Conservation (phyloP, 2,797 vertebrate genomes). For the Lates japonicus region DNA sequence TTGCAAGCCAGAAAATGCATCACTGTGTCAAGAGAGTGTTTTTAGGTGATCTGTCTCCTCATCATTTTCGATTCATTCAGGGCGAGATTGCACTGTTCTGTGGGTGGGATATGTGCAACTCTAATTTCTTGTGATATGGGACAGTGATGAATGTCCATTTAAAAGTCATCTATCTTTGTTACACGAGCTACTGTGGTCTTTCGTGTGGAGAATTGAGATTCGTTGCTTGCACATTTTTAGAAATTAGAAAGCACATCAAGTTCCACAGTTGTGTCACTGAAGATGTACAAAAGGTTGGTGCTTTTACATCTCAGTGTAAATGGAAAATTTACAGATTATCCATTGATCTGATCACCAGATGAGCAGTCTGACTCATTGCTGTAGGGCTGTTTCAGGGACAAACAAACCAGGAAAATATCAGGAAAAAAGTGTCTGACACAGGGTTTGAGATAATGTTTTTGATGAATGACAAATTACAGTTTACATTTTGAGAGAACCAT, state of each 20-base stretch:
- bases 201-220: neutral
- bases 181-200: neutral
- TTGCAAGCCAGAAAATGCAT: neutral
- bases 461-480: neutral
- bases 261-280: neutral
- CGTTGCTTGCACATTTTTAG: too few species aligned
- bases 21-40: neutral
- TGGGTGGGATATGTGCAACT: neutral
- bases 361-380: neutral
- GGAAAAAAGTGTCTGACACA: neutral
- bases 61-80: slow-evolving; percentile 2
- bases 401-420: neutral
- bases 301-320: too few species aligned
- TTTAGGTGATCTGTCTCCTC: neutral
- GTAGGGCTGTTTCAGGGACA: neutral
- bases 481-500: neutral
- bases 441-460: neutral
- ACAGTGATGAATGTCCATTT: slow-evolving; percentile 22
- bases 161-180: slow-evolving; percentile 23
- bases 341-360: neutral
- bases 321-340: too few species aligned
- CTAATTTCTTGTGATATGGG: slow-evolving; percentile 8
- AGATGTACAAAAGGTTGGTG: too few species aligned
- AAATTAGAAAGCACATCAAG: too few species aligned
- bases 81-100: neutral